Base-by-base conservation (phyloP, 2,888 invertebrate genomes). In the Ophioninae sp. region DNA sequence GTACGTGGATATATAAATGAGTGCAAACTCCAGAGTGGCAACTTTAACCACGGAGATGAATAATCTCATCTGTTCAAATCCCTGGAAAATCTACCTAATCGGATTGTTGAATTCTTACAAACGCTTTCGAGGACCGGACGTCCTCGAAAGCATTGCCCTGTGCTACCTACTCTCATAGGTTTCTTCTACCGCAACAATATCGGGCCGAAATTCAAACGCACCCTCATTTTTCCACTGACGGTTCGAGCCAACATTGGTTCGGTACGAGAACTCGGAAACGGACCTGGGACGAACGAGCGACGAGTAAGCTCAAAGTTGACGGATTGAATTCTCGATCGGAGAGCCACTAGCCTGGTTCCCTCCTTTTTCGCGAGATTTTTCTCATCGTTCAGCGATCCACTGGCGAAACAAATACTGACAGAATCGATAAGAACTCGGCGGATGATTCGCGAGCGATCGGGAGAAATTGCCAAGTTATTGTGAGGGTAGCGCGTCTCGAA, bases 341-440 rank as follows among this genome's bases (percentile, higher is more conserved):
- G 9, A 1, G 17, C 51, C 17, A 17, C 9, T 63, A 6, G 41
- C 23, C n/a, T 76, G 81, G 81, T 51, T 39, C 69, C 22, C 13
- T 22, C n/a, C n/a, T 86, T 85, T 86, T 68, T 39, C 59, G 44
- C n/a, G 17, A 17, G 22, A 13, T 74, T 80, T 30, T 72, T 58
- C 58, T 68, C 20, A 41, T 72, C 51, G 63, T 73, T 83, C 86
- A 85, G 86, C 85, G 87, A 86, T 87, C 81, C 83, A 20, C n/a
- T 20, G 17, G 37, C 51, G 72, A 87, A 87, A 88, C 90, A 90
- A 90, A 90, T 89, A 90, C 90, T 88, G 87, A 85, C 86, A 88
- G 86, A 85, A 85, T 78, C 83, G 90, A 90, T 88, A 89, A 89
- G 87, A 85, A 79, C 81, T 80, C 69, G 13, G 13, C 17, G 61